Conservation (phyloP, 1,140 invertebrate genomes). For the Protaetia brevitarsis region DNA sequence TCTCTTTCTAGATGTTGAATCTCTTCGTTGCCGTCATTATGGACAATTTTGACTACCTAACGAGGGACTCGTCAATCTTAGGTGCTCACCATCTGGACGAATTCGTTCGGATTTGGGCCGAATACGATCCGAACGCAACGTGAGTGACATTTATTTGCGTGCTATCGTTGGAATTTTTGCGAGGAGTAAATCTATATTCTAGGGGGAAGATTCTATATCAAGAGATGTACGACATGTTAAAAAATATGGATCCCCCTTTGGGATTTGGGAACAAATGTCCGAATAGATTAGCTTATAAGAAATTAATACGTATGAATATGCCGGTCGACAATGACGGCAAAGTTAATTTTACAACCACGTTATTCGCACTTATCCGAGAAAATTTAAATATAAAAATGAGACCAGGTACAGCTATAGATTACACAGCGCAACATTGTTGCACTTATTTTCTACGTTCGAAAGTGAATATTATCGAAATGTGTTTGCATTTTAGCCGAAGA, state of each 20-base stretch:
- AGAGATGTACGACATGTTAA: constrained; percentile 99
- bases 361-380: constrained; percentile 98
- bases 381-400: constrained; percentile 99
- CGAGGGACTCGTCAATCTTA: constrained; percentile 96
- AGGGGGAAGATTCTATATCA: constrained; percentile 97
- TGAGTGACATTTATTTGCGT: constrained; percentile 47
- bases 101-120: constrained; percentile 99
- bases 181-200: constrained; percentile 43
- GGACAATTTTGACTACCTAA: constrained; percentile 99
- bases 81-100: constrained; percentile 99
- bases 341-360: constrained; percentile 98
- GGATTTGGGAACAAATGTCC: constrained; percentile 99
- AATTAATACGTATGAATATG: constrained; percentile 99
- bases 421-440: no score
- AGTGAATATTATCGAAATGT: no score
- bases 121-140: constrained; percentile 99
- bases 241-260: constrained; percentile 99
- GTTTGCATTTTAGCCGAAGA: constrained; percentile 82
- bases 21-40: constrained; percentile 99
- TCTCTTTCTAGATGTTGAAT: constrained; percentile 96
- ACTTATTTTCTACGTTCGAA: no score
- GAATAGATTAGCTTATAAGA: constrained; percentile 97
- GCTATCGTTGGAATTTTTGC: no score
- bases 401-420: constrained; percentile 65
- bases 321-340: constrained; percentile 92